These are phyloP conservation scores for Eupeodes corollae DNA, from an alignment of 1,140 invertebrate genomes.

Conservation along the genomic window DNA sequence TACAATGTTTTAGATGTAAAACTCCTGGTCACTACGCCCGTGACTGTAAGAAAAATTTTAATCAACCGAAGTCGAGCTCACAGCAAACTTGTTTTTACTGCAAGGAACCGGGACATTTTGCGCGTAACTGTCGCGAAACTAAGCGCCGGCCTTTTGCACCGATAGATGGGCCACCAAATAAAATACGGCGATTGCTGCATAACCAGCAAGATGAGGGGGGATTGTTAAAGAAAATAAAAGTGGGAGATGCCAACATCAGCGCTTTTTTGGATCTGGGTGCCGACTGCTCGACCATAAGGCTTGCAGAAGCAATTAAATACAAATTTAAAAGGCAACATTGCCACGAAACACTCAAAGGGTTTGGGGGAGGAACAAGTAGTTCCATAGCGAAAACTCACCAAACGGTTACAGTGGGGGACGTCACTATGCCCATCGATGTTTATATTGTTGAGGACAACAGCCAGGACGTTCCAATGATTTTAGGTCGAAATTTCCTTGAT, in stretches of 20 bases:
- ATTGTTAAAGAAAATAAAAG: neutral
- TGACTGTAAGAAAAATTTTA: too few species aligned
- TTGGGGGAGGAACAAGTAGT: neutral
- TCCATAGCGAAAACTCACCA: neutral
- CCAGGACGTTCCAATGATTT: constrained; percentile 2
- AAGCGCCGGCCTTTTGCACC: neutral
- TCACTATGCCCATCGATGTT: neutral
- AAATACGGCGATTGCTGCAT: neutral
- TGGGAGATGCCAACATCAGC: neutral
- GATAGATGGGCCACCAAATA: neutral
- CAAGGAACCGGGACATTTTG: neutral
- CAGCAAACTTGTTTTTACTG: constrained; percentile 6
- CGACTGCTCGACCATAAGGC: neutral
- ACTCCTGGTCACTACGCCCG: too few species aligned
- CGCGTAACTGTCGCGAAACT: neutral
- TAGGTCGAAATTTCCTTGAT: constrained; percentile 8
- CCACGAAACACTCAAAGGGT: neutral
- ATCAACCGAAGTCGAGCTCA: too few species aligned
- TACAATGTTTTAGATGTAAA: too few species aligned
- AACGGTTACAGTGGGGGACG: too few species aligned
- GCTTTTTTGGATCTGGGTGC: constrained; percentile 5
- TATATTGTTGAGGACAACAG: constrained; percentile 6
- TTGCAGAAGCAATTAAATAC: neutral
- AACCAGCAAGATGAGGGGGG: neutral
- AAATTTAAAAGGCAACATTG: neutral